These are phyloP conservation scores for Ferrisia virgata DNA, from an alignment of 2,888 invertebrate species.

Conservation along the genomic window DNA sequence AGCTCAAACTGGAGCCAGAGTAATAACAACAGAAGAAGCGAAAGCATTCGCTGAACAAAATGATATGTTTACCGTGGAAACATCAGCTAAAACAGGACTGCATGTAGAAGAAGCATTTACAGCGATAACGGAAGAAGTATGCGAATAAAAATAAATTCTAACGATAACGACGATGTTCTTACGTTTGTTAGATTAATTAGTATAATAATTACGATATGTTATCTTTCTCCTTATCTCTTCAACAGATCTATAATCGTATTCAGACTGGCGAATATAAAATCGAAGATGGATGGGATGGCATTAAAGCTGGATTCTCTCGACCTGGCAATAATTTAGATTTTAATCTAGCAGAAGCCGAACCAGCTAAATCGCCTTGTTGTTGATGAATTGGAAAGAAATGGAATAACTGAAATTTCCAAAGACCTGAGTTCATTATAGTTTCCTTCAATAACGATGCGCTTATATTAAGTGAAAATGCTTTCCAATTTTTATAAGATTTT, in stretches of 20 bases:
- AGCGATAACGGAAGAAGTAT: constrained; percentile 79
- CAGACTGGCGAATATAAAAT: constrained; percentile 88
- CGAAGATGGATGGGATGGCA: constrained; percentile 96
- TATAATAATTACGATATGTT: background rate
- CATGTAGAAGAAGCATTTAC: constrained; percentile 93
- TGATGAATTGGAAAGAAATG: constrained; percentile 53
- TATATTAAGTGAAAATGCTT: background rate
- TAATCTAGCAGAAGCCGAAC: constrained; percentile 68
- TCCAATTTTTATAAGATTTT: constrained; percentile 16
- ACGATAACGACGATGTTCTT: background rate
- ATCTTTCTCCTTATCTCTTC: background rate
- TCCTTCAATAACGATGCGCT: background rate
- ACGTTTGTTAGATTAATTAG: background rate
- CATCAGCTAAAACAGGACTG: constrained; percentile 88
- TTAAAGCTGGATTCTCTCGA: constrained; percentile 85
- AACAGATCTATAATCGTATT: constrained; percentile 71
- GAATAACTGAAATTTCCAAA: background rate
- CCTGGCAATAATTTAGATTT: constrained; percentile 61
- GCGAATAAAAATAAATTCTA: background rate
- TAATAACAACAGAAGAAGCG: constrained; percentile 87
- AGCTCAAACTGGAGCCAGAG: constrained; percentile 66
- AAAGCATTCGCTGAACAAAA: constrained; percentile 88
- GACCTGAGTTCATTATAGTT: background rate
- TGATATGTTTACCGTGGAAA: constrained; percentile 89
- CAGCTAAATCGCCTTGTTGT: constrained; percentile 86